Conservation (phyloP, 1,140 invertebrate species). For the Plectrocnemia conspersa region DNA sequence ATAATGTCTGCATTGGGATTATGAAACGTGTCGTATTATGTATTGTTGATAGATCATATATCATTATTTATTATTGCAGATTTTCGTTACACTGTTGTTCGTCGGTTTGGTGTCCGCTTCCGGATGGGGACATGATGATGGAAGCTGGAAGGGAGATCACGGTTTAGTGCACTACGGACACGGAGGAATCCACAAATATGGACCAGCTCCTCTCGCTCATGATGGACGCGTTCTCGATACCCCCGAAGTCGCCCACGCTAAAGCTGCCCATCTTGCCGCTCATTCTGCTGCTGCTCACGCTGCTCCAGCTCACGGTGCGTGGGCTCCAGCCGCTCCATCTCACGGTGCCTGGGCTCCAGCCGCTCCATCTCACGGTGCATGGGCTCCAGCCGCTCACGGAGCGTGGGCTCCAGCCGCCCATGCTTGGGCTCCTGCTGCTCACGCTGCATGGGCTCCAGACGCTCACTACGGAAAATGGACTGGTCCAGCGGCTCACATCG, state of each 20-base stretch:
- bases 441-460: conserved; percentile 26
- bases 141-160: conserved; percentile 9
- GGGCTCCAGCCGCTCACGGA: background rate
- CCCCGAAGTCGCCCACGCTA: conserved; percentile 48
- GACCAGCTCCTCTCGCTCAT: conserved; percentile 35
- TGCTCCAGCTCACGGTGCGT: conserved; percentile 17
- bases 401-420: background rate
- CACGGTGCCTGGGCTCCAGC: background rate
- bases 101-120: conserved; percentile 22
- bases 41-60: background rate
- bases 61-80: conserved; percentile 18
- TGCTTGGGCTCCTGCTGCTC: background rate
- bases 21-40: background rate
- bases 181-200: conserved; percentile 22
- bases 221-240: conserved; percentile 46
- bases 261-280: conserved; percentile 46
- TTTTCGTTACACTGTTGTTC: conserved; percentile 26
- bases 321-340: background rate
- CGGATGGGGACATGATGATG: conserved; percentile 5
- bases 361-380: background rate
- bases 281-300: conserved; percentile 37
- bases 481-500: conserved; percentile 43
- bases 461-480: conserved; percentile 37
- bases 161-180: background rate
- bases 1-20: background rate